These are phyloP conservation scores for Lutraria rhynchaena DNA, from an alignment of 1,140 invertebrate species.

Conservation along the genomic window DNA sequence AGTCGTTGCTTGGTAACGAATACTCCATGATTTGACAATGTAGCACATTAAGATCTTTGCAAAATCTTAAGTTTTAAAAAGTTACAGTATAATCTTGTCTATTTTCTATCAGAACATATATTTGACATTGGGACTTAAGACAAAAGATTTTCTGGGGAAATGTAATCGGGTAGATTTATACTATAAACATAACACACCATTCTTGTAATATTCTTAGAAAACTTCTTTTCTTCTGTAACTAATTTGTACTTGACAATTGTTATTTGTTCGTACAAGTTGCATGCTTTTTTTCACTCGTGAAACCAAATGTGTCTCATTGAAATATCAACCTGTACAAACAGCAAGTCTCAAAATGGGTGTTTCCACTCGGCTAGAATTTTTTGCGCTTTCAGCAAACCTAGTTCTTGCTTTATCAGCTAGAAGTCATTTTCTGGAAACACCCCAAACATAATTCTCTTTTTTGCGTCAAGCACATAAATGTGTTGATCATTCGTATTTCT, in stretches of 20 bases:
- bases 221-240: neutral
- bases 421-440: neutral
- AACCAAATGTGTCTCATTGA: slow-evolving; percentile 26
- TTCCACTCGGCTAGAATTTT: neutral
- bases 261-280: slow-evolving; percentile 2
- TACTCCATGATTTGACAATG: slow-evolving; percentile 46
- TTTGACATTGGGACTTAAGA: neutral
- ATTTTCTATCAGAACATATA: neutral
- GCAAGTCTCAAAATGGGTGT: neutral
- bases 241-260: slow-evolving; percentile 14
- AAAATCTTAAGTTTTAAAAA: neutral
- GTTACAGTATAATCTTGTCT: neutral
- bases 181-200: no score
- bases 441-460: neutral
- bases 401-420: neutral
- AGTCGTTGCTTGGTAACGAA: slow-evolving; percentile 19
- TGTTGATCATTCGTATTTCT: slow-evolving; percentile 39
- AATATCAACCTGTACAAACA: neutral
- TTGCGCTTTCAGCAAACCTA: neutral
- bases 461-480: neutral
- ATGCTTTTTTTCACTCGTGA: slow-evolving; percentile 21
- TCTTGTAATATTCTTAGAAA: no score
- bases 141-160: neutral
- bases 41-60: slow-evolving; percentile 23
- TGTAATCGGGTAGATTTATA: neutral